Evolutionary conservation across 2,888 invertebrate species (phyloP).

Genomic region (Ganaspis brasiliensis): DNA sequence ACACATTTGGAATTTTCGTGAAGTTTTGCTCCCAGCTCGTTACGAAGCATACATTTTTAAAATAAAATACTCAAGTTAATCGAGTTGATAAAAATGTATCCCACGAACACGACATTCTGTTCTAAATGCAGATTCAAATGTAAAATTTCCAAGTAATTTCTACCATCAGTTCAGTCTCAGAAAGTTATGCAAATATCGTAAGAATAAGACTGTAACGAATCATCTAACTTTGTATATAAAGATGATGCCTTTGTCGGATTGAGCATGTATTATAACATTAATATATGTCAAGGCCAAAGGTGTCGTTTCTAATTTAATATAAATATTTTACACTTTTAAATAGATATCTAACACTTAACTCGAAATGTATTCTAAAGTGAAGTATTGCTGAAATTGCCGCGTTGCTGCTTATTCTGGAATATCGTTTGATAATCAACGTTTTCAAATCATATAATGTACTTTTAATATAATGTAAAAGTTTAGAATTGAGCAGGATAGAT

Average conservation of each 20-base stretch:
- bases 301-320: constrained; percentile 34
- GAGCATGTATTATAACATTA: constrained; percentile 38
- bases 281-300: constrained; percentile 42
- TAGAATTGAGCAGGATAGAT: too few species aligned
- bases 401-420: constrained; percentile 46
- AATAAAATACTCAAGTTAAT: background rate
- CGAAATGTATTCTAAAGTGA: constrained; percentile 16
- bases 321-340: constrained; percentile 22
- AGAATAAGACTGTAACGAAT: constrained; percentile 37
- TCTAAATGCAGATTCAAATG: constrained; percentile 36
- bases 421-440: background rate
- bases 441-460: background rate
- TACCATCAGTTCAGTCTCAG: constrained; percentile 34
- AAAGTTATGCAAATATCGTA: constrained; percentile 23
- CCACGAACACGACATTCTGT: background rate
- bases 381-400: constrained; percentile 18
- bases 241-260: constrained; percentile 20
- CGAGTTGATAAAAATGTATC: constrained; percentile 23
- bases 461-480: too few species aligned
- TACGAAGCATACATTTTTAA: constrained; percentile 6
- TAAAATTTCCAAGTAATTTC: constrained; percentile 25
- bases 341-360: constrained; percentile 25
- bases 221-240: constrained; percentile 25
- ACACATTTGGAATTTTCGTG: constrained; percentile 13
- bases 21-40: constrained; percentile 1